phyloP scores from a whole-genome alignment of 2,113 vertebrate species.

The Eudorcas thomsonii region DNA sequence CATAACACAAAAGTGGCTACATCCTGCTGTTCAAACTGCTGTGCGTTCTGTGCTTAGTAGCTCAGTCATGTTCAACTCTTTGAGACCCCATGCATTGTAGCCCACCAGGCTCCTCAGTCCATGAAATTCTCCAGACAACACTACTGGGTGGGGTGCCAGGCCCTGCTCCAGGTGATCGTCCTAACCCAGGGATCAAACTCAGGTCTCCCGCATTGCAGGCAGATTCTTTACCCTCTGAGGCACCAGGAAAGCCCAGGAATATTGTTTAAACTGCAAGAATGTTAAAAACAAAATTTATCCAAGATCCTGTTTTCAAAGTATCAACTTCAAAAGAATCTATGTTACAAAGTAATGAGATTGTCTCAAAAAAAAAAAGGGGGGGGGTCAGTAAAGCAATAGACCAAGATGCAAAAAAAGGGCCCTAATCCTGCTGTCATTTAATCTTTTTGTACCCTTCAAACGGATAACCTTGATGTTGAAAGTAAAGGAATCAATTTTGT shows the following conservation, averaged over 20 bases:
- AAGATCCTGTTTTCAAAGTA: slow-evolving; percentile 4
- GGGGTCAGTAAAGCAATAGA: neutral
- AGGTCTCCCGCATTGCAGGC: neutral
- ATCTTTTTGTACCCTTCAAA: slow-evolving; percentile 38
- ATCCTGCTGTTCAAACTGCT: neutral
- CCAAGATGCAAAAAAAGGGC: neutral
- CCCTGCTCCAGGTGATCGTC: neutral
- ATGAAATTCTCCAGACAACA: neutral
- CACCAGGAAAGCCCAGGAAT: neutral
- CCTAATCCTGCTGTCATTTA: slow-evolving; percentile 29
- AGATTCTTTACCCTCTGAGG: neutral
- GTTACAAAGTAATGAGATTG: slow-evolving; percentile 32
- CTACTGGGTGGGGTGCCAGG: neutral
- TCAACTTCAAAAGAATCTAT: slow-evolving; percentile 33
- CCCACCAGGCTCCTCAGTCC: neutral
- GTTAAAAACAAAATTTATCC: slow-evolving; percentile 32
- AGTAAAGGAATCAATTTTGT: slow-evolving; percentile 52
- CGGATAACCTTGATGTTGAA: slow-evolving; percentile 36
- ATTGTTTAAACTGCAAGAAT: neutral
- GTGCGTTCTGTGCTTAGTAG: neutral
- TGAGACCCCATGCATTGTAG: neutral
- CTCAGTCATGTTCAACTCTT: neutral
- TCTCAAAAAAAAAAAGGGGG: neutral
- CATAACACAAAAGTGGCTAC: neutral
- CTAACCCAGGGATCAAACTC: neutral